Evolutionary conservation across 2,888 invertebrate genomes (phyloP).

Genomic region (Galeruca laticollis): DNA sequence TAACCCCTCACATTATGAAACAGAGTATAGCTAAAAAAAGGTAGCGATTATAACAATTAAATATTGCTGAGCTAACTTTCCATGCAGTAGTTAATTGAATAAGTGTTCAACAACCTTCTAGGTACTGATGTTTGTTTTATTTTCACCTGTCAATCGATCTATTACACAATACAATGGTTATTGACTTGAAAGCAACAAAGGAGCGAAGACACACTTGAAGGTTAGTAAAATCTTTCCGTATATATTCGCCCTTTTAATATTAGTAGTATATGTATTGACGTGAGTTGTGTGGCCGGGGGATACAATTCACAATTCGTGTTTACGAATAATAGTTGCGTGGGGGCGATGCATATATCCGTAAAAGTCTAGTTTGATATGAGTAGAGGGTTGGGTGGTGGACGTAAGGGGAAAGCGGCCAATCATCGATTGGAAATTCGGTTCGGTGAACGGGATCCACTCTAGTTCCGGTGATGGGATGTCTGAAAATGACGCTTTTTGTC

Average conservation of each 20-base stretch:
- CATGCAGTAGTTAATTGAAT: too few species aligned
- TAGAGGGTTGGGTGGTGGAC: constrained; percentile 22
- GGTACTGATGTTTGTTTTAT: background rate
- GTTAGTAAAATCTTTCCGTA: constrained; percentile 2
- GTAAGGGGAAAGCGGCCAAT: constrained; percentile 49
- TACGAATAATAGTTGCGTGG: constrained; percentile 38
- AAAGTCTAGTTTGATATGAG: constrained; percentile 37
- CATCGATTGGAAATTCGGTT: constrained; percentile 55
- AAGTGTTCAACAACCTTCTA: too few species aligned
- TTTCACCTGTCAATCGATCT: constrained; percentile 5
- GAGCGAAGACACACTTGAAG: background rate
- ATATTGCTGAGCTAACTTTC: too few species aligned
- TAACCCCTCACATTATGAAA: too few species aligned
- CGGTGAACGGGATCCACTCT: constrained; percentile 56
- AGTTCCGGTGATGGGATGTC: constrained; percentile 65
- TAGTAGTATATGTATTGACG: constrained; percentile 32
- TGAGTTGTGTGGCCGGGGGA: constrained; percentile 12
- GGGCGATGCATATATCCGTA: constrained; percentile 31
- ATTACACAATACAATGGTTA: constrained; percentile 3
- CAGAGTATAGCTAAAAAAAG: too few species aligned
- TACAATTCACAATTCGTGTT: constrained; percentile 37
- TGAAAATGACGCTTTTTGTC: constrained; percentile 63
- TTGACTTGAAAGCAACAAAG: constrained; percentile 10
- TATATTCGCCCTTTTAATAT: constrained; percentile 30
- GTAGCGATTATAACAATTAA: too few species aligned